Conservation (phyloP, 2,797 vertebrate species). For the Macrochelys suwanniensis region DNA sequence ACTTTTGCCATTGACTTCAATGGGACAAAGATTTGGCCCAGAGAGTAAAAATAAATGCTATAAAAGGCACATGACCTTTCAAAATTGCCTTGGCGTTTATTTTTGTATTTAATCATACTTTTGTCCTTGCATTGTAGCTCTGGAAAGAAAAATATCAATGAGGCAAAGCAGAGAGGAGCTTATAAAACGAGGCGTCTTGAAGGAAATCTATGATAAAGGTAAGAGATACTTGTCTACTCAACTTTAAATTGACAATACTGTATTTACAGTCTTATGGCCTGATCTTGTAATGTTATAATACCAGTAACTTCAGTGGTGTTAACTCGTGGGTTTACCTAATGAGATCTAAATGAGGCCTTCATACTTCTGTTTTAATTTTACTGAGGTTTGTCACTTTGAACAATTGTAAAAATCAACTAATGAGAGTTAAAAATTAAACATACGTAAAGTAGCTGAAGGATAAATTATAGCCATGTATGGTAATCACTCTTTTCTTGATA, state of each 20-base stretch:
- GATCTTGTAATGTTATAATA: neutral
- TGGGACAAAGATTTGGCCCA: neutral
- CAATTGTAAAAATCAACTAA: neutral
- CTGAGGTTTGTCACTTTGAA: accelerated
- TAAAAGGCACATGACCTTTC: neutral
- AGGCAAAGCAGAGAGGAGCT: constrained; percentile 98
- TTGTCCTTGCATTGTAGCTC: constrained; percentile 83
- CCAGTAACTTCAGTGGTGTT: accelerated
- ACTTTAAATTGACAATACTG: neutral
- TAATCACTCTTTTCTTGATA: neutral
- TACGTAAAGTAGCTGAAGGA: neutral
- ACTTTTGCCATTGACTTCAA: neutral
- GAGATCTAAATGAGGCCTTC: neutral
- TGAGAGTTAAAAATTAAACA: neutral
- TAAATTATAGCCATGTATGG: neutral
- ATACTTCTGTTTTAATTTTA: neutral
- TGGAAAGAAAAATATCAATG: constrained; percentile 98
- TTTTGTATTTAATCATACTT: constrained; percentile 47
- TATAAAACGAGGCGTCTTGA: constrained; percentile 97
- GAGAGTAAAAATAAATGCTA: neutral
- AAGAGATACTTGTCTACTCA: constrained; percentile 65
- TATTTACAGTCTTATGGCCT: neutral
- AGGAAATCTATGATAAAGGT: constrained; percentile 99
- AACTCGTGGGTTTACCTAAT: neutral
- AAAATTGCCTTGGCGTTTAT: neutral